A percentile compares a stretch with the other conserved stretches of the same genome.
phyloP scores from a whole-genome alignment of 2,113 vertebrate genomes.

The Grallaria varia region DNA sequence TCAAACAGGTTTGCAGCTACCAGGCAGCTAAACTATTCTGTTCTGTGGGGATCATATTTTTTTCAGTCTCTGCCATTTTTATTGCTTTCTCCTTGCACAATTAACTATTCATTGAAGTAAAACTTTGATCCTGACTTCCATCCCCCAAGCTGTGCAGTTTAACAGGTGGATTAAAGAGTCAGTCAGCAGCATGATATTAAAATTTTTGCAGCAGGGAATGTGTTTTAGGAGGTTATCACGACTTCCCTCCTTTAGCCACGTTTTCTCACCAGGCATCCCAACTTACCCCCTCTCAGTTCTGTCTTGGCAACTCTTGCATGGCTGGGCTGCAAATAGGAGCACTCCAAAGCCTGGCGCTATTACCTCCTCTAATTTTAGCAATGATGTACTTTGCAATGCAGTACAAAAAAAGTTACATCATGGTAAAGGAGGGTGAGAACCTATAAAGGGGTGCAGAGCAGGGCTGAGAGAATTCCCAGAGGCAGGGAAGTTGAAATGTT shows the following conservation, averaged over 20 bases:
- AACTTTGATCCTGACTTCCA: constrained; percentile 2
- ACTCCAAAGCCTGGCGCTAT: rapidly evolving
- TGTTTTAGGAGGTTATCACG: background rate
- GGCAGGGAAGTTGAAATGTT: background rate
- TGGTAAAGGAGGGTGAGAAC: background rate
- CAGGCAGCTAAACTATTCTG: background rate
- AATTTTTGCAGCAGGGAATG: background rate
- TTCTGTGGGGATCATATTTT: background rate
- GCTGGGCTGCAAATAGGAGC: background rate
- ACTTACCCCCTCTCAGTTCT: background rate
- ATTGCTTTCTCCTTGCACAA: background rate
- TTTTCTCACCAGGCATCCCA: background rate
- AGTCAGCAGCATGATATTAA: background rate
- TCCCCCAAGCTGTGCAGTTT: background rate
- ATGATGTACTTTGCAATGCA: background rate
- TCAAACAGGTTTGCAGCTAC: background rate
- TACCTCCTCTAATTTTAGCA: background rate
- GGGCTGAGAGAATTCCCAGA: background rate
- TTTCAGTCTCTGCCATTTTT: background rate
- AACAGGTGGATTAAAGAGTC: background rate
- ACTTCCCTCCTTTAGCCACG: background rate
- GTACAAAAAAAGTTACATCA: background rate
- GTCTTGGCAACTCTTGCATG: background rate
- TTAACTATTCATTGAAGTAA: constrained; percentile 15
- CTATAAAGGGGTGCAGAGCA: background rate